These are phyloP conservation scores for Salvelinus fontinalis DNA, from an alignment of 2,113 vertebrate species.

Conservation along the genomic window DNA sequence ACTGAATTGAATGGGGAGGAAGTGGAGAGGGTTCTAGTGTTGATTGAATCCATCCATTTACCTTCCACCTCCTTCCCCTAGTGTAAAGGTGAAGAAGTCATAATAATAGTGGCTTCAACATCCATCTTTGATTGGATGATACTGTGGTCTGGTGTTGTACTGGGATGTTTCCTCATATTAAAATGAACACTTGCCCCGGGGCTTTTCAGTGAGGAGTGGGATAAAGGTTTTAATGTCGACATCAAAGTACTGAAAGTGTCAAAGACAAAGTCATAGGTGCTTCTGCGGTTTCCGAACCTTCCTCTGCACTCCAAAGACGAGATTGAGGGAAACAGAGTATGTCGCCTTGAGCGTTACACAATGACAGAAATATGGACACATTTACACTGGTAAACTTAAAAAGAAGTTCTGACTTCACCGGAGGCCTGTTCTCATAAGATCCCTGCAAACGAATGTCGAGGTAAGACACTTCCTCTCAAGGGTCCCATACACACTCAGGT, in stretches of 20 bases:
- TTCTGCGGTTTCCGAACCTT: constrained; percentile 50
- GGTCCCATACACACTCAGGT: constrained; percentile 38
- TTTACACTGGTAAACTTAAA: too few species aligned
- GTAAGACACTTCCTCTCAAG: too few species aligned
- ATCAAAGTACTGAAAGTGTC: constrained; percentile 23
- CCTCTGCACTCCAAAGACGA: constrained; percentile 23
- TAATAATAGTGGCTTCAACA: constrained; percentile 41
- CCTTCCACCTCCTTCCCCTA: too few species aligned
- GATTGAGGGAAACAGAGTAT: constrained; percentile 30
- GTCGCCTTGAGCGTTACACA: constrained; percentile 40
- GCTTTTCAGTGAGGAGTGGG: constrained; percentile 21
- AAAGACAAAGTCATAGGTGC: constrained; percentile 38
- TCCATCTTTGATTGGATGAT: constrained; percentile 45
- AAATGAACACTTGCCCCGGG: not conserved
- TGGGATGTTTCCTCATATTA: not conserved
- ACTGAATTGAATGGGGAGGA: constrained; percentile 33
- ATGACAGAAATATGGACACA: constrained; percentile 14
- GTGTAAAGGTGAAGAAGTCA: too few species aligned
- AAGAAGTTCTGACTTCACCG: too few species aligned
- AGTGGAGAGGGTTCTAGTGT: constrained; percentile 33
- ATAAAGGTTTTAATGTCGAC: constrained; percentile 24
- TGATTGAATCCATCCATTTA: constrained; percentile 52
- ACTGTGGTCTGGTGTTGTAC: constrained; percentile 3
- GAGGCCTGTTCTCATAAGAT: too few species aligned
- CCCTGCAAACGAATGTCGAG: too few species aligned